These are phyloP conservation scores for Penaeus chinensis DNA, from an alignment of 1,140 invertebrate genomes.

Conservation along the genomic window DNA sequence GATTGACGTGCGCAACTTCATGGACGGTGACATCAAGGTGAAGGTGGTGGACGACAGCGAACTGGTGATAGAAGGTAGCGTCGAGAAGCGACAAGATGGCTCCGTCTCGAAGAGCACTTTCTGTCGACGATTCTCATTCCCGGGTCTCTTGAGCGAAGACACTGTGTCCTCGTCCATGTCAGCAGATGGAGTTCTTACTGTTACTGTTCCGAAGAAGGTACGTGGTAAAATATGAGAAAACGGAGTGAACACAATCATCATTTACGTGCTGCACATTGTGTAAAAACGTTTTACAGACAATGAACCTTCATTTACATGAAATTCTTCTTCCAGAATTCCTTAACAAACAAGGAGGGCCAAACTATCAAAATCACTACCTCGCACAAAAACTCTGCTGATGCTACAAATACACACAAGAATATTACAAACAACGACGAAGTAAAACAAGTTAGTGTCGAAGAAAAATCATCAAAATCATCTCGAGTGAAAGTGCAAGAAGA, in stretches of 20 bases:
- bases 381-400: conserved; percentile 8
- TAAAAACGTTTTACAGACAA: too few relatives aligned
- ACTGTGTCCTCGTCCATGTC: conserved; percentile 57
- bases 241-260: too few relatives aligned
- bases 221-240: not conserved
- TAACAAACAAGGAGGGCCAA: not conserved
- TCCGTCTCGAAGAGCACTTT: conserved; percentile 52
- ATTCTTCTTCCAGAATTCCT: not conserved
- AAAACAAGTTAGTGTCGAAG: too few relatives aligned
- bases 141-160: conserved; percentile 45
- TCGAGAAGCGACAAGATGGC: conserved; percentile 44
- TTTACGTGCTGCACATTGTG: too few relatives aligned
- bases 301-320: too few relatives aligned
- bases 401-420: not conserved
- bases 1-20: conserved; percentile 61
- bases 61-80: conserved; percentile 57
- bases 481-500: not conserved
- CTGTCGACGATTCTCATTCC: conserved; percentile 55
- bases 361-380: not conserved
- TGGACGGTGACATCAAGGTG: conserved; percentile 55
- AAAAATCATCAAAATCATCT: conserved; percentile 1
- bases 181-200: conserved; percentile 57
- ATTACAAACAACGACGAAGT: not conserved
- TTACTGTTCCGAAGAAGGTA: conserved; percentile 53
- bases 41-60: conserved; percentile 60